A percentile compares a stretch with the other conserved stretches of the same genome.
phyloP scores from a whole-genome alignment of 2,113 vertebrate genomes.

The Oreocharis arfaki region DNA sequence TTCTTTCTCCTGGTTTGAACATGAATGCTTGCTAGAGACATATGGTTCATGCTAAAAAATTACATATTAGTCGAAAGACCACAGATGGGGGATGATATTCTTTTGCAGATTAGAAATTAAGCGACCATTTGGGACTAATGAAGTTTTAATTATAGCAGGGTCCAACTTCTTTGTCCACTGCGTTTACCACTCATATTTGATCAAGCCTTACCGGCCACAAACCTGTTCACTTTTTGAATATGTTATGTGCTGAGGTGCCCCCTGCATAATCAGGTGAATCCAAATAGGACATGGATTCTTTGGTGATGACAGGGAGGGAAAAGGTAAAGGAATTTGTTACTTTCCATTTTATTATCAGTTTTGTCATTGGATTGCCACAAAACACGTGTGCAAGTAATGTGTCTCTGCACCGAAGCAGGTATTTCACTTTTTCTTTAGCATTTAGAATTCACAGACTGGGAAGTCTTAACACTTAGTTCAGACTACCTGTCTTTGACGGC shows the following conservation, averaged over 20 bases:
- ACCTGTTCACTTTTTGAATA: neutral
- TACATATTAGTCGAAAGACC: neutral
- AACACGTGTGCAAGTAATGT: neutral
- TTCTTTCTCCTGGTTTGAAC: neutral
- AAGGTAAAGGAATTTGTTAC: neutral
- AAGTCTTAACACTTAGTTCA: neutral
- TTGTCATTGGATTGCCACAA: neutral
- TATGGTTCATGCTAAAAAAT: neutral
- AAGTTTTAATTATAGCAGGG: neutral
- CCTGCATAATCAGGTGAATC: neutral
- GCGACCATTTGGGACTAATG: neutral
- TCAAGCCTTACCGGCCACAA: neutral
- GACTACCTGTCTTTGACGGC: neutral
- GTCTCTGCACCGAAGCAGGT: neutral
- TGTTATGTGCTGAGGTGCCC: neutral
- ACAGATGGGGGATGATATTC: neutral
- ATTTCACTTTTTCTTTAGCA: neutral
- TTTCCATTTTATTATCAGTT: neutral
- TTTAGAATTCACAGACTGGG: neutral
- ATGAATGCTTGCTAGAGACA: neutral
- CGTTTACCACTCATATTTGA: neutral
- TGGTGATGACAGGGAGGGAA: neutral
- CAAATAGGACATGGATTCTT: neutral
- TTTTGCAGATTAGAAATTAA: conserved; percentile 3
- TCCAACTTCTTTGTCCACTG: neutral